phyloP scores from a whole-genome alignment of 2,888 invertebrate species.

The Pinctada fucata region DNA sequence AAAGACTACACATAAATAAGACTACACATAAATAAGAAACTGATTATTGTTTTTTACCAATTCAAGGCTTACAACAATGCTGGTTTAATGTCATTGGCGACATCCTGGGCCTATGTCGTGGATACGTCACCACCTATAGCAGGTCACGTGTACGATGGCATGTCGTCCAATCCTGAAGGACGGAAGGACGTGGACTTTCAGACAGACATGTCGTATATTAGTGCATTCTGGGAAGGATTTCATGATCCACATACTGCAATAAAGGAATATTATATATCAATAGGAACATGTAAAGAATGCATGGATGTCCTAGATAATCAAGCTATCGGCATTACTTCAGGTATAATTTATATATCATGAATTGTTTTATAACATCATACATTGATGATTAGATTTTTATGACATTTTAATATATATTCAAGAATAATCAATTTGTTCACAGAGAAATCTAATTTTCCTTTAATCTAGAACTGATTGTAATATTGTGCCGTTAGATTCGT shows the following conservation, averaged over 20 bases:
- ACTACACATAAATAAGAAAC: no score
- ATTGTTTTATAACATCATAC: no score
- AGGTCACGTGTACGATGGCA: slow-evolving; percentile 37
- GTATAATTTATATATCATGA: no score
- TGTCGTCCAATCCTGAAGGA: neutral
- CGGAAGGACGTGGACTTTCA: slow-evolving; percentile 45
- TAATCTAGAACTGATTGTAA: no score
- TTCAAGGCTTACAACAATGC: slow-evolving; percentile 31
- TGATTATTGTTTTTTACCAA: no score
- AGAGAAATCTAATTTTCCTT: no score
- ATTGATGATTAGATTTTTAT: no score
- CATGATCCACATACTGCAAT: slow-evolving; percentile 46
- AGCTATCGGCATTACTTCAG: slow-evolving; percentile 28
- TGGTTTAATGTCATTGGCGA: slow-evolving; percentile 34
- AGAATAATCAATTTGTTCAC: no score
- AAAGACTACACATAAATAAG: no score
- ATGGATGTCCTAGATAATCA: slow-evolving; percentile 39
- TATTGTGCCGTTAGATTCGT: no score
- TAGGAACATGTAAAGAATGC: slow-evolving; percentile 48
- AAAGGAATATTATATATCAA: slow-evolving; percentile 43
- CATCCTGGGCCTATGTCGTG: slow-evolving; percentile 39
- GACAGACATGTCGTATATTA: slow-evolving; percentile 35
- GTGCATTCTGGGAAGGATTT: slow-evolving; percentile 50
- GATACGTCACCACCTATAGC: slow-evolving; percentile 34
- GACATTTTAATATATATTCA: no score